Conservation (phyloP, 2,888 invertebrate species). For the Brachyopa scutellaris region DNA sequence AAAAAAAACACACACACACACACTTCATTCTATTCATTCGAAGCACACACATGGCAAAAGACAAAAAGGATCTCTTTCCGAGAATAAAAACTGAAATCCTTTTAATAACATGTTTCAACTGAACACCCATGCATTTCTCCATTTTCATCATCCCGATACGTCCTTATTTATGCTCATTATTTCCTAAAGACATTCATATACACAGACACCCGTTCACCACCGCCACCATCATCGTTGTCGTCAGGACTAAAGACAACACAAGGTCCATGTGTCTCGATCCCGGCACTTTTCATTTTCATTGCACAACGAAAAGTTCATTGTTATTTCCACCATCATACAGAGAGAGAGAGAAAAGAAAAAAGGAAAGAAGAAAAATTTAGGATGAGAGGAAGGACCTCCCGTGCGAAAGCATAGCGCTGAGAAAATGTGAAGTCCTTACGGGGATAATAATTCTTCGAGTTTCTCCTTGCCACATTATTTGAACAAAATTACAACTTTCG, state of each 20-base stretch:
- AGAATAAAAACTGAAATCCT: constrained; percentile 38
- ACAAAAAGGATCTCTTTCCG: neutral
- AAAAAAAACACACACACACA: neutral
- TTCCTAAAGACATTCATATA: constrained; percentile 19
- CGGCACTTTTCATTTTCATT: constrained; percentile 5
- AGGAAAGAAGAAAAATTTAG: neutral
- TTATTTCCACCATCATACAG: neutral
- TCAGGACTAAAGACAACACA: neutral
- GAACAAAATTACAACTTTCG: constrained; percentile 68
- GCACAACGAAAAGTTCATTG: constrained; percentile 27
- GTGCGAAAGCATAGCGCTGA: neutral
- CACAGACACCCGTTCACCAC: neutral
- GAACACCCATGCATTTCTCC: constrained; percentile 27
- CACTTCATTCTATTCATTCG: neutral
- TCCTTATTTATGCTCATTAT: constrained; percentile 57
- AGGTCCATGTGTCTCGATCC: neutral
- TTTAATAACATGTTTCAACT: constrained; percentile 61
- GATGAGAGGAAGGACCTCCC: constrained; percentile 1
- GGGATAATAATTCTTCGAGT: constrained; percentile 69
- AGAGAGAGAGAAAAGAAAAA: neutral
- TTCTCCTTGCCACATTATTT: constrained; percentile 66
- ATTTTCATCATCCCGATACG: constrained; percentile 18
- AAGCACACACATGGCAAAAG: neutral
- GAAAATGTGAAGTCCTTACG: constrained; percentile 45
- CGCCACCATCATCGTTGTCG: neutral